Evolutionary conservation across 2,113 vertebrate species (phyloP).

Genomic region (Gavialis gangeticus): DNA sequence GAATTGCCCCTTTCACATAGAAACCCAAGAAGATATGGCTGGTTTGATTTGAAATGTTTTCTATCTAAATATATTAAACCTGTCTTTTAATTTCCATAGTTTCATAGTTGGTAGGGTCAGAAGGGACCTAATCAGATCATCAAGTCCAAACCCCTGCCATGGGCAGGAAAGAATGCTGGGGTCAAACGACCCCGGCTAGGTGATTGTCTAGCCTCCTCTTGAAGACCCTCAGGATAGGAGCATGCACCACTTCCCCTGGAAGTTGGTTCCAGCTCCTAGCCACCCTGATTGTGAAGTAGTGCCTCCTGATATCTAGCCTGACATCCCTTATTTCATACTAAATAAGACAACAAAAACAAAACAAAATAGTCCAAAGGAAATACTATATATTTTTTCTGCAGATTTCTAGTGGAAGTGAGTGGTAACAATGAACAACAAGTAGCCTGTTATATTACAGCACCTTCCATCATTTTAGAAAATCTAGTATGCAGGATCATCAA

Average conservation of each 20-base stretch:
- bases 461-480: conserved; percentile 57
- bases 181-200: too few species aligned
- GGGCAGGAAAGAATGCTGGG: too few species aligned
- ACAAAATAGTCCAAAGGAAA: neutral
- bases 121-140: too few species aligned
- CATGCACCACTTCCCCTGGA: too few species aligned
- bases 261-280: too few species aligned
- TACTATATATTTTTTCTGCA: conserved; percentile 34
- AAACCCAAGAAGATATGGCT: neutral
- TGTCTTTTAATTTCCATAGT: neutral
- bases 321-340: neutral
- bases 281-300: too few species aligned
- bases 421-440: conserved; percentile 36
- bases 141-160: too few species aligned
- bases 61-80: neutral
- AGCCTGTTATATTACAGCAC: conserved; percentile 81
- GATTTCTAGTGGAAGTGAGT: conserved; percentile 67
- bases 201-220: too few species aligned
- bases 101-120: too few species aligned
- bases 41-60: neutral
- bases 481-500: conserved; percentile 79
- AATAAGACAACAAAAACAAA: neutral
- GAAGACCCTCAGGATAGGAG: too few species aligned
- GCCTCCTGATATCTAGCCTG: too few species aligned
- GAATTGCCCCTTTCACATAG: neutral